Percentiles rank a stretch among this genome's conserved stretches.
Evolutionary conservation across 92 coral and sea anemone species (phyloP).

Genomic region (Chrysogorgia sp.): DNA sequence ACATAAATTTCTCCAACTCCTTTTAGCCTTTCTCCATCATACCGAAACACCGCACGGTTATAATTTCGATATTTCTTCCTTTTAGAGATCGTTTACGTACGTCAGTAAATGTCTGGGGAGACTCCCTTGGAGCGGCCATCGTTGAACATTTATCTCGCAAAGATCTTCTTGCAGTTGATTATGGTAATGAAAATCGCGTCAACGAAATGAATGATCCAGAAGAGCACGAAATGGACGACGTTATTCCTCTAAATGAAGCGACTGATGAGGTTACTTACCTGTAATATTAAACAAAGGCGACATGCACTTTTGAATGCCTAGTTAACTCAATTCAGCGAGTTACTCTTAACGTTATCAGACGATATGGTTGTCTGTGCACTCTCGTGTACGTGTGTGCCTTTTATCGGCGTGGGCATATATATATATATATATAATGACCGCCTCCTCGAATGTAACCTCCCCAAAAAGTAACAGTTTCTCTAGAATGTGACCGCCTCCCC

Average conservation of each 20-base stretch:
- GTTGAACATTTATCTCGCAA: constrained; percentile 80
- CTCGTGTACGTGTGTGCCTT: not conserved
- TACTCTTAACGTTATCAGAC: not conserved
- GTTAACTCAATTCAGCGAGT: not conserved
- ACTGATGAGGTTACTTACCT: constrained; percentile 43
- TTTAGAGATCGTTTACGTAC: constrained; percentile 75
- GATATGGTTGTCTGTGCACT: not conserved
- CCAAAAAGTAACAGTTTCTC: too few species aligned
- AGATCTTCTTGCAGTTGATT: constrained; percentile 66
- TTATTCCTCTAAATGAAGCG: constrained; percentile 11
- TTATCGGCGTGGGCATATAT: too few species aligned
- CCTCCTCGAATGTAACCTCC: too few species aligned
- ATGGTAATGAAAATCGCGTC: constrained; percentile 17
- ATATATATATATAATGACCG: too few species aligned
- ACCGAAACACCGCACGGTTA: not conserved
- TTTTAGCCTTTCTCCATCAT: too few species aligned
- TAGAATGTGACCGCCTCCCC: too few species aligned
- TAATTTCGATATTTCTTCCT: not conserved
- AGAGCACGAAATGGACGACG: constrained; percentile 32
- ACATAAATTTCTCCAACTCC: too few species aligned
- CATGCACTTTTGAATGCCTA: not conserved
- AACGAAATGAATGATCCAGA: not conserved
- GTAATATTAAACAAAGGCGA: not conserved
- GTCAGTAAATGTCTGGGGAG: constrained; percentile 73
- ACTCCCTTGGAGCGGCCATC: constrained; percentile 68